These are phyloP conservation scores for Taxidea taxus DNA, from an alignment of 2,113 vertebrate species.

Conservation along the genomic window DNA sequence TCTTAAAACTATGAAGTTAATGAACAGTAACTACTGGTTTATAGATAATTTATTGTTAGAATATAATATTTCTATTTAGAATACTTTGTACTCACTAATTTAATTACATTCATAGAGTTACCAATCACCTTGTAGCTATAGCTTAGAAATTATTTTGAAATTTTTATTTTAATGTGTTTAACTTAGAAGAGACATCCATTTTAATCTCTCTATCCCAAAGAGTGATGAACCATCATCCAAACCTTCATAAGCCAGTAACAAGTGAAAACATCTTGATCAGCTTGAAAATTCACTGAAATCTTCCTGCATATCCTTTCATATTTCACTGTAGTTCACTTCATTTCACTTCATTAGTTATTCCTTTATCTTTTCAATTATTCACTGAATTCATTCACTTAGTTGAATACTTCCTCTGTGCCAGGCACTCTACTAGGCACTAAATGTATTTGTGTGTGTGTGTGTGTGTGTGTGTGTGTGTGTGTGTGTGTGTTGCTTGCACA, in stretches of 20 bases:
- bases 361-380: neutral
- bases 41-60: neutral
- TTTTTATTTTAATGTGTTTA: neutral
- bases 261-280: neutral
- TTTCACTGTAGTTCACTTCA: neutral
- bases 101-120: neutral
- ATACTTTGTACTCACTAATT: neutral
- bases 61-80: neutral
- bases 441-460: neutral
- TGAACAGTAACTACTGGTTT: neutral
- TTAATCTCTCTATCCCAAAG: neutral
- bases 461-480: neutral
- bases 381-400: neutral
- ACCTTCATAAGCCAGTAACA: neutral
- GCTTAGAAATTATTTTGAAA: conserved; percentile 16
- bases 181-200: neutral
- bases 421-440: neutral
- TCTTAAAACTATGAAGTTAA: conserved; percentile 18
- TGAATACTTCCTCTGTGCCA: neutral
- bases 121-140: neutral
- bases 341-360: neutral
- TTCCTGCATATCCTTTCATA: neutral
- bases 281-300: neutral
- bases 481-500: neutral
- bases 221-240: neutral